Base-by-base conservation (phyloP, 2,888 invertebrate species). In the Philhelius pedissequus region DNA sequence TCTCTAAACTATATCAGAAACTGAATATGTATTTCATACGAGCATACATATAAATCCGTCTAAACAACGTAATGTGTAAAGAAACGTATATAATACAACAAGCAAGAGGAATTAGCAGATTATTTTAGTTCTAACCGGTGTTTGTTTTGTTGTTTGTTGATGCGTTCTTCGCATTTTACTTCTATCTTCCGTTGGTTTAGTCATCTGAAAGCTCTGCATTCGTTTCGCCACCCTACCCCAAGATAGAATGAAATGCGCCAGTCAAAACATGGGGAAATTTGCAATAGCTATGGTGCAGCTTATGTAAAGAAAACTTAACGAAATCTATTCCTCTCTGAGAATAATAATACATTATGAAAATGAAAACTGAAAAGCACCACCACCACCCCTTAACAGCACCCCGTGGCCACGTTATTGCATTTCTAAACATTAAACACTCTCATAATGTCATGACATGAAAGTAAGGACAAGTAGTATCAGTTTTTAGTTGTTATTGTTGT, bases 81-180 rank as follows among this genome's bases (percentile, higher is more conserved):
- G 5, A 22, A 13, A 38, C 22, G n/a, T n/a, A 58, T 25, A 38
- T 1, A 11, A 58, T 43, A 32, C 52, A 52, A 22, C 66, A 13
- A 71, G 70, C 43, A 22, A n/a, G n/a, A n/a, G n/a, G n/a, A n/a
- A 52, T 52, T 71, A 52, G 70, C 58, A 66, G 81, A 76, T n/a
- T 71, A 50, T 58, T 71, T 76, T 52, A 64, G 81, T 76, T 71
- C 0, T 38, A 81, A 71, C 76, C 43, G 52, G 76, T 71, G 30
- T 27, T 32, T 70, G 30, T 75, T 15, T 50, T 64, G 58, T 54
- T 73, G 7, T 15, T 50, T 64, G 58, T 54, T 73, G 7, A 25
- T 40, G 45, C 38, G 54, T 70, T 70, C 40, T 70, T 70, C 40
- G 32, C 35, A 64, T 11, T 52, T 48, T 22, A 20, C 22, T 45